Percentiles rank a stretch among this genome's conserved stretches.
Evolutionary conservation across 2,797 vertebrate genomes (phyloP).

Genomic region (Hylomyscus alleni): DNA sequence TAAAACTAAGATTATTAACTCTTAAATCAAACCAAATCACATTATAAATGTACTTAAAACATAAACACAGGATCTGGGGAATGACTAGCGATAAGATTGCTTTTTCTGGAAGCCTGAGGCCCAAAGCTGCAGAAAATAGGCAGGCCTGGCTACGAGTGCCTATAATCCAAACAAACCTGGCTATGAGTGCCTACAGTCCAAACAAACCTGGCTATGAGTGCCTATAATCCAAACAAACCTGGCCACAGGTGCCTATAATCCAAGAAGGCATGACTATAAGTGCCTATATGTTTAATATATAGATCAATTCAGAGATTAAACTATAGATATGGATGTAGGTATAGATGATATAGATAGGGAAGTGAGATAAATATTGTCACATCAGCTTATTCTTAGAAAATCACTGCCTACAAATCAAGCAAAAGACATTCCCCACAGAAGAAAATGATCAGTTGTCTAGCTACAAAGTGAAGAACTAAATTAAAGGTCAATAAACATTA

Average conservation of each 20-base stretch:
- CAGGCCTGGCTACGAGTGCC: background rate
- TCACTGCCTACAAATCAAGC: constrained; percentile 41
- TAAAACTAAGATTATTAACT: constrained; percentile 17
- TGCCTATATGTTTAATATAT: no score
- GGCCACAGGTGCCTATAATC: no score
- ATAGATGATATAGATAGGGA: background rate
- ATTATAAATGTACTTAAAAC: constrained; percentile 24
- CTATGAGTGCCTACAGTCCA: background rate
- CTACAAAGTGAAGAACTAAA: constrained; percentile 50
- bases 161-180: no score
- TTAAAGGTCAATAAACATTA: background rate
- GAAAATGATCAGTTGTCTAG: constrained; percentile 18
- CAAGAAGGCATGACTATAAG: background rate
- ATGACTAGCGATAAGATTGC: background rate
- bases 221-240: background rate
- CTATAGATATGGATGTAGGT: background rate
- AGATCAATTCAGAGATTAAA: background rate
- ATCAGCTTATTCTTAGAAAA: background rate
- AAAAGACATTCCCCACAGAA: constrained; percentile 15
- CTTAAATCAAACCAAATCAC: constrained; percentile 55
- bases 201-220: background rate
- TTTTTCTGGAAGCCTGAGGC: background rate
- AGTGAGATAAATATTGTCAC: constrained; percentile 1
- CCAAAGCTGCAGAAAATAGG: background rate
- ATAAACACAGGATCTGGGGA: background rate